These are phyloP conservation scores for Terrapene triunguis DNA, from an alignment of 2,113 vertebrate species.

Conservation along the genomic window DNA sequence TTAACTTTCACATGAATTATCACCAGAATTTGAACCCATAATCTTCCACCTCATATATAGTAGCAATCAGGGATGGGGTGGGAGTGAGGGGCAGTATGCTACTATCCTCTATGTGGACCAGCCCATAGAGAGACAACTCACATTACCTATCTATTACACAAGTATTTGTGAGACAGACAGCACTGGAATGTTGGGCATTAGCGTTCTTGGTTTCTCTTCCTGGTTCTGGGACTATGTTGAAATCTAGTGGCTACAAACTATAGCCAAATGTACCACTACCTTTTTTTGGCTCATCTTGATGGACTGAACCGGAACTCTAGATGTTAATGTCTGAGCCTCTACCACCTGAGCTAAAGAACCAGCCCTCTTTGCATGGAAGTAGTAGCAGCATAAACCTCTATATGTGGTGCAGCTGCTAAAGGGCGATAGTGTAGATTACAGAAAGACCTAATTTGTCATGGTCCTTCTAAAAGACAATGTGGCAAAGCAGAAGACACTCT, in stretches of 20 bases:
- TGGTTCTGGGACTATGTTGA: not conserved
- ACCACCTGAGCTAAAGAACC: not conserved
- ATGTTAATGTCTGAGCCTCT: not conserved
- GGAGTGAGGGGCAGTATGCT: too few relatives aligned
- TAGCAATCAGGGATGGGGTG: not conserved
- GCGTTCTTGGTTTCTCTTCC: not conserved
- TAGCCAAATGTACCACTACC: not conserved
- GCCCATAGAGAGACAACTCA: not conserved
- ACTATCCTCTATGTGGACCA: not conserved
- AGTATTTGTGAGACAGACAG: too few relatives aligned
- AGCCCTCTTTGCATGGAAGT: not conserved
- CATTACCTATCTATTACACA: too few relatives aligned
- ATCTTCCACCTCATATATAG: accelerated
- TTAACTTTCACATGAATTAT: accelerated
- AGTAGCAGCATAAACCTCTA: not conserved
- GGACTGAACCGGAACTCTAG: not conserved
- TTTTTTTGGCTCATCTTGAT: not conserved
- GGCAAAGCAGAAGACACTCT: not conserved
- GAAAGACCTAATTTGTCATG: not conserved
- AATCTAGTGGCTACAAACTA: not conserved
- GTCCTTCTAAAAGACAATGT: not conserved
- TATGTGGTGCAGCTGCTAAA: not conserved
- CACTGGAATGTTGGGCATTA: not conserved
- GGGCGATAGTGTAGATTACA: not conserved
- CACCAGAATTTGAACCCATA: not conserved